phyloP scores from a whole-genome alignment of 1,140 invertebrate species.

The Drosophila albomicans region DNA sequence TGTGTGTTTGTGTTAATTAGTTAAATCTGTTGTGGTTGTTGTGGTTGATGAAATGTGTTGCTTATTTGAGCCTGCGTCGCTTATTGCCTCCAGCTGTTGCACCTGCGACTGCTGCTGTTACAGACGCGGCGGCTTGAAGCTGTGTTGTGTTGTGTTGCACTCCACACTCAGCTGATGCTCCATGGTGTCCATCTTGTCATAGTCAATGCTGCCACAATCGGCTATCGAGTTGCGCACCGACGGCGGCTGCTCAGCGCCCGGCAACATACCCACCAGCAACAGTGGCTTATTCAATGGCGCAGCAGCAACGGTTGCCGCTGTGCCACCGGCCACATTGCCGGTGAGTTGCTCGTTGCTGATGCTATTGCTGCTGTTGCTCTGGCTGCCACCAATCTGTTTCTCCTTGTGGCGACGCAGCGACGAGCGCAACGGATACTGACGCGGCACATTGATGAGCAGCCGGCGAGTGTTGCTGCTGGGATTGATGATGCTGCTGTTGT shows the following conservation, averaged over 20 bases:
- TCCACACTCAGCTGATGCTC: constrained; percentile 56
- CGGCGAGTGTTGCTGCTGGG: constrained; percentile 86
- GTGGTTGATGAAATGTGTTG: constrained; percentile 14
- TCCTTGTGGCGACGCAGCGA: constrained; percentile 90
- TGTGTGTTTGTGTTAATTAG: constrained; percentile 22
- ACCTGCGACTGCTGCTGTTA: constrained; percentile 60
- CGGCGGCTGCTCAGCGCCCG: constrained; percentile 69
- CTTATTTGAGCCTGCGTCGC: constrained; percentile 31
- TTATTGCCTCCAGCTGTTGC: constrained; percentile 29
- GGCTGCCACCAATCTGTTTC: constrained; percentile 85
- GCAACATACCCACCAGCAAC: constrained; percentile 66
- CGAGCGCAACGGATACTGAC: constrained; percentile 88
- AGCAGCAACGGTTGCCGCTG: constrained; percentile 29
- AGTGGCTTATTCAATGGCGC: constrained; percentile 62
- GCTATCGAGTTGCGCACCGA: constrained; percentile 78
- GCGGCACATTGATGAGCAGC: constrained; percentile 87
- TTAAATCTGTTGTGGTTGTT: constrained; percentile 17
- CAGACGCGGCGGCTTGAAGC: constrained; percentile 74
- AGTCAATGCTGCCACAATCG: constrained; percentile 63
- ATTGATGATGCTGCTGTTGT: constrained; percentile 85
- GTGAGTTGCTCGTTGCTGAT: constrained; percentile 31
- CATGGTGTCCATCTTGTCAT: constrained; percentile 60
- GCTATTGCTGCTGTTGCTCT: constrained; percentile 77
- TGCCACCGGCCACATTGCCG: constrained; percentile 11
- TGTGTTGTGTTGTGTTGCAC: constrained; percentile 56